A percentile compares a stretch with the other conserved stretches of the same genome.
Conservation (phyloP, 2,888 invertebrate species). For the Podabrus alpinus region DNA sequence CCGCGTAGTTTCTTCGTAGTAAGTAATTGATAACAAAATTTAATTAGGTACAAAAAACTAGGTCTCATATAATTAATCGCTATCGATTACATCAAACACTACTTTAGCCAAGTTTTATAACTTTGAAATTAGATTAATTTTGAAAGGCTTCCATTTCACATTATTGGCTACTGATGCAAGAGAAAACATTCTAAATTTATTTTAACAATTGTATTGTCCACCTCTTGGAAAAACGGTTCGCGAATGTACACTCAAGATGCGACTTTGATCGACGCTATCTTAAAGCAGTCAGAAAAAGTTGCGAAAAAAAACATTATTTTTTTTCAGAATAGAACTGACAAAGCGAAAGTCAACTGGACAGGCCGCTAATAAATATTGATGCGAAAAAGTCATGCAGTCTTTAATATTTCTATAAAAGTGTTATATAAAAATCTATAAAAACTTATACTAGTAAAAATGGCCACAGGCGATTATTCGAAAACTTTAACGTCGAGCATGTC, state of each 20-base stretch:
- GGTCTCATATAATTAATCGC: background rate
- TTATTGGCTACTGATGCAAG: background rate
- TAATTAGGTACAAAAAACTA: background rate
- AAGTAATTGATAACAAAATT: background rate
- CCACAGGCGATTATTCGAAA: too few species aligned
- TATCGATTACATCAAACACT: background rate
- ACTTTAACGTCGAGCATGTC: too few species aligned
- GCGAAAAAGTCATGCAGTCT: too few species aligned
- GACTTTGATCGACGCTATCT: background rate
- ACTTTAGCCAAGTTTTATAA: background rate
- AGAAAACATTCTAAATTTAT: background rate
- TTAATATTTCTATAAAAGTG: too few species aligned
- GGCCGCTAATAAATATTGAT: too few species aligned
- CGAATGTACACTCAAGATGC: too few species aligned
- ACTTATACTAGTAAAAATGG: too few species aligned
- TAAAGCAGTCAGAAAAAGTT: background rate
- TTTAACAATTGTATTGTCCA: background rate
- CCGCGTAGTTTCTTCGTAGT: background rate
- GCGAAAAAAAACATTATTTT: too few species aligned
- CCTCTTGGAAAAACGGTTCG: background rate
- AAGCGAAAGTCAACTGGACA: too few species aligned
- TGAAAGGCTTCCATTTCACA: background rate
- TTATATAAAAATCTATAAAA: too few species aligned
- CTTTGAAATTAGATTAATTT: background rate
- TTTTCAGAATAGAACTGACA: too few species aligned